Evolutionary conservation across 2,888 invertebrate species (phyloP).

Genomic region (Diloba caeruleocephala): DNA sequence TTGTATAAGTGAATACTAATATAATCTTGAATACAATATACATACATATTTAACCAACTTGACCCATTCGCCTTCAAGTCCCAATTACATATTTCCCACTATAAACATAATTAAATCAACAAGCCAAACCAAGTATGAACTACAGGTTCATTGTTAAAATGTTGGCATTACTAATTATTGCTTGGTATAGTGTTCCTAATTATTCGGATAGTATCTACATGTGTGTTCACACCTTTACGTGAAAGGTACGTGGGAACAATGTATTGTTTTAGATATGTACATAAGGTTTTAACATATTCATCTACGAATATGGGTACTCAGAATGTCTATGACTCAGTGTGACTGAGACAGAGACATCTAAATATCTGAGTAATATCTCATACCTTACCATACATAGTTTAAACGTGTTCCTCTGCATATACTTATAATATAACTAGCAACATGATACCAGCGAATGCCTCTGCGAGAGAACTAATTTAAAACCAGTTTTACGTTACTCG

Average conservation of each 20-base stretch:
- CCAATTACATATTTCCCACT: conserved; percentile 32
- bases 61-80: conserved; percentile 11
- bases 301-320: conserved; percentile 19
- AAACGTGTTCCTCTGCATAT: no score
- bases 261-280: conserved; percentile 45
- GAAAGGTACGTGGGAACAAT: conserved; percentile 48
- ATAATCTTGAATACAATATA: no score
- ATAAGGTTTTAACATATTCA: conserved; percentile 39
- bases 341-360: no score
- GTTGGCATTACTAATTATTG: conserved; percentile 39
- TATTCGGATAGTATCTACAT: conserved; percentile 49
- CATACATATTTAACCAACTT: conserved; percentile 1
- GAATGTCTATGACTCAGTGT: no score
- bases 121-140: conserved; percentile 19
- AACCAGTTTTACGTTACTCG: no score
- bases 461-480: no score
- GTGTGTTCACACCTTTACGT: conserved; percentile 54
- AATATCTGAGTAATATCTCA: no score
- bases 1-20: no score
- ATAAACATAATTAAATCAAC: conserved; percentile 46
- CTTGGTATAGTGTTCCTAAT: conserved; percentile 43
- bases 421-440: no score
- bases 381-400: no score
- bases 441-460: no score
- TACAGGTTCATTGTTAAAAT: conserved; percentile 42